Evolutionary conservation across 64 coral and sea anemone species (phyloP).

Genomic region (Stylophora pistillata): DNA sequence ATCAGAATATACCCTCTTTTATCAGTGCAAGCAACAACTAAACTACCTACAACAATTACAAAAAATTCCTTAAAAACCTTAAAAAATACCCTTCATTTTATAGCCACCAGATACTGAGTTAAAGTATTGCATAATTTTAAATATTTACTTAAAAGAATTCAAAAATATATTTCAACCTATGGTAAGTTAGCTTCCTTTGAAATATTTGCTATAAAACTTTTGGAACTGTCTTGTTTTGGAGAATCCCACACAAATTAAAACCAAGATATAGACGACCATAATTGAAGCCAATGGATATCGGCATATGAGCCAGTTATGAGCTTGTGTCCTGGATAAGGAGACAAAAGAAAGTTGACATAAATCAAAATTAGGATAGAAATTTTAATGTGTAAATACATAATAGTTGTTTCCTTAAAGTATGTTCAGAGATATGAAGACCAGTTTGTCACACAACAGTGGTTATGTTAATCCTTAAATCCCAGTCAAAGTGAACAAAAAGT

Average conservation of each 20-base stretch:
- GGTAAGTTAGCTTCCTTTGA: slow-evolving; percentile 28
- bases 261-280: slow-evolving; percentile 61
- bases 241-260: slow-evolving; percentile 71
- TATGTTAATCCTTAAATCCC: no score
- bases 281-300: slow-evolving; percentile 79
- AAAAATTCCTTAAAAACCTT: no score
- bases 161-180: not conserved
- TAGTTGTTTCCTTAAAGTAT: no score
- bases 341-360: not conserved
- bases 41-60: no score
- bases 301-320: slow-evolving; percentile 58
- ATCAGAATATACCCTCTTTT: no score
- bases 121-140: not conserved
- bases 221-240: slow-evolving; percentile 84
- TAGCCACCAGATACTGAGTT: not conserved
- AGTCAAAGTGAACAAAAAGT: no score
- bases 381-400: no score
- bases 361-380: no score
- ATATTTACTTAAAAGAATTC: not conserved
- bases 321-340: slow-evolving; percentile 45
- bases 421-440: no score
- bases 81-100: not conserved
- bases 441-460: no score
- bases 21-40: no score
- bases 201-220: slow-evolving; percentile 66